Conservation (phyloP, 1,140 invertebrate genomes). For the Drusus annulatus region DNA sequence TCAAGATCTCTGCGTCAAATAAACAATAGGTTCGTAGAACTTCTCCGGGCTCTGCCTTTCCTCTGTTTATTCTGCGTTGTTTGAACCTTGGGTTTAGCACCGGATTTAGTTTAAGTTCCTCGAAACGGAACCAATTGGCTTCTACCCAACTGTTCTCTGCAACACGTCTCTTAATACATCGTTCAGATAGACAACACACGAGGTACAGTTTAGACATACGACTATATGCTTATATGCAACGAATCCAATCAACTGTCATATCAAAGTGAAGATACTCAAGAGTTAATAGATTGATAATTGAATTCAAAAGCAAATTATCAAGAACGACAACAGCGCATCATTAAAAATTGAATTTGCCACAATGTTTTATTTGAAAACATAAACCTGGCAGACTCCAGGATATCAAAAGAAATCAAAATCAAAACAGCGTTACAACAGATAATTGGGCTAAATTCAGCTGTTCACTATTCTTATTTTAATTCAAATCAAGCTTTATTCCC, state of each 20-base stretch:
- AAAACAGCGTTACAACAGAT: too few species aligned
- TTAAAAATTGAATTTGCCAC: too few species aligned
- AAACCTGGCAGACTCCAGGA: too few species aligned
- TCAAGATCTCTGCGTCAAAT: neutral
- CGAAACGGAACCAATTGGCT: conserved; percentile 13
- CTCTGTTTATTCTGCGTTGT: neutral
- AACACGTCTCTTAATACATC: neutral
- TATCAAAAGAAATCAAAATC: too few species aligned
- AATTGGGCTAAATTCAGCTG: too few species aligned
- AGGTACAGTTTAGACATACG: neutral
- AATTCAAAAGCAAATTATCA: neutral
- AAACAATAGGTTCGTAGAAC: neutral
- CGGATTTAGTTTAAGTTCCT: conserved; percentile 26
- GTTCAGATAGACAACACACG: neutral
- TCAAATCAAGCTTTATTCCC: too few species aligned
- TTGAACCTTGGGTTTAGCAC: conserved; percentile 18
- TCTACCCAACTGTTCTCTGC: conserved; percentile 5
- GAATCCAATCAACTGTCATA: neutral
- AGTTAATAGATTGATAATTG: neutral
- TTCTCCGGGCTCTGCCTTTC: neutral
- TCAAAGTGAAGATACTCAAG: neutral
- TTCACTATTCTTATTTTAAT: too few species aligned
- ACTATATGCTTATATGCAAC: too few species aligned
- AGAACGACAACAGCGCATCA: too few species aligned
- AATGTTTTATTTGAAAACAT: too few species aligned